A percentile compares a stretch with the other conserved stretches of the same genome.
Conservation (phyloP, 2,113 vertebrate species). For the Sphyrna mokarran region DNA sequence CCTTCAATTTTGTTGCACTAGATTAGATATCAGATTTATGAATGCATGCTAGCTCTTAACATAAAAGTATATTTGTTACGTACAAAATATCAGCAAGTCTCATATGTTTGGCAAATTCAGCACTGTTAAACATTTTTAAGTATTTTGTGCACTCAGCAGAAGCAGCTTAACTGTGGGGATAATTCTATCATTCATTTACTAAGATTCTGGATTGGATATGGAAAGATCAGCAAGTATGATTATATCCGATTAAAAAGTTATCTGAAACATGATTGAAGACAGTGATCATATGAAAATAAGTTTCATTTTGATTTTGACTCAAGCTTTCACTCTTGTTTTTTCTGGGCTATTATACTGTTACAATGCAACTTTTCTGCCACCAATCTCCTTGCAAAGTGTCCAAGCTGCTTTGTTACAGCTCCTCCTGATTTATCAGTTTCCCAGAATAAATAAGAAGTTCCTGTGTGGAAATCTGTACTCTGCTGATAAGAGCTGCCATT, state of each 20-base stretch:
- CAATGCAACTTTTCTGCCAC: neutral
- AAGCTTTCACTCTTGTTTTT: neutral
- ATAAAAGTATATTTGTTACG: neutral
- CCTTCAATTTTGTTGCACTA: neutral
- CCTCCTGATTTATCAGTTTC: conserved; percentile 16
- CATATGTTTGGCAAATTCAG: neutral
- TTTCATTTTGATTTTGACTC: neutral
- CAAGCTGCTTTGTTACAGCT: neutral
- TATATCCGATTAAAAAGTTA: neutral
- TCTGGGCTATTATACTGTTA: neutral
- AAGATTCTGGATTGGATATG: neutral
- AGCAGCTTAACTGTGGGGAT: neutral
- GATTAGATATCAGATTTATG: neutral
- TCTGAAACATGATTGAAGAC: neutral
- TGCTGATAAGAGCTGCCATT: neutral
- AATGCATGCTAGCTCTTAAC: neutral
- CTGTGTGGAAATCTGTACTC: neutral
- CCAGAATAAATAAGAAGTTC: neutral
- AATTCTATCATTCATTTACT: neutral
- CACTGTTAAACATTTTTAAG: neutral
- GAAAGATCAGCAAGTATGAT: neutral
- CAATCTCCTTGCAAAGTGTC: neutral
- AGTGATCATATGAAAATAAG: neutral
- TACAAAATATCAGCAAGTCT: neutral
- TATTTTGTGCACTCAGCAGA: neutral